phyloP scores from a whole-genome alignment of 2,113 vertebrate genomes.

The Gopherus evgoodei region DNA sequence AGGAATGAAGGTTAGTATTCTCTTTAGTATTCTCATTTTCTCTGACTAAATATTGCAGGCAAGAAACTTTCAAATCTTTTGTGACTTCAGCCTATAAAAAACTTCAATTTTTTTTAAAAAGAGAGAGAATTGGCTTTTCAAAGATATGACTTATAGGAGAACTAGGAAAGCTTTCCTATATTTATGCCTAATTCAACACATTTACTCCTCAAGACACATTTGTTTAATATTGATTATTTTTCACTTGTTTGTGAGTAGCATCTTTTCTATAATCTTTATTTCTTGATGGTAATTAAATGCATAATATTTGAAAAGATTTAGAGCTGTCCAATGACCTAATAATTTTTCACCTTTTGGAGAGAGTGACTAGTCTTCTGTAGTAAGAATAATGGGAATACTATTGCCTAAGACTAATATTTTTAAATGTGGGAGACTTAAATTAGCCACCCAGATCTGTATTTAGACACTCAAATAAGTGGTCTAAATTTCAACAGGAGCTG shows the following conservation, averaged over 20 bases:
- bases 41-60: neutral
- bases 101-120: neutral
- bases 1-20: slow-evolving; percentile 49
- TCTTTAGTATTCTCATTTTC: neutral
- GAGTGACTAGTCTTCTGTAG: neutral
- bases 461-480: neutral
- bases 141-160: neutral
- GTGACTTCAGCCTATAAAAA: neutral
- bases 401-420: neutral
- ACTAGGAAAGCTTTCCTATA: neutral
- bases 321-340: neutral
- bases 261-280: neutral
- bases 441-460: neutral
- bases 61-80: neutral
- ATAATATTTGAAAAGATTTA: neutral
- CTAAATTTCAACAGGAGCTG: neutral
- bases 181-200: neutral
- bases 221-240: neutral
- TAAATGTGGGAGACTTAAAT: neutral
- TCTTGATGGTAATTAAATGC: neutral
- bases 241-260: neutral
- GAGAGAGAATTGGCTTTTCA: neutral
- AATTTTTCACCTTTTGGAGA: neutral
- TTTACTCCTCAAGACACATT: neutral
- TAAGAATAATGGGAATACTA: neutral